phyloP scores from a whole-genome alignment of 1,140 invertebrate species.

The Augochlora pura region DNA sequence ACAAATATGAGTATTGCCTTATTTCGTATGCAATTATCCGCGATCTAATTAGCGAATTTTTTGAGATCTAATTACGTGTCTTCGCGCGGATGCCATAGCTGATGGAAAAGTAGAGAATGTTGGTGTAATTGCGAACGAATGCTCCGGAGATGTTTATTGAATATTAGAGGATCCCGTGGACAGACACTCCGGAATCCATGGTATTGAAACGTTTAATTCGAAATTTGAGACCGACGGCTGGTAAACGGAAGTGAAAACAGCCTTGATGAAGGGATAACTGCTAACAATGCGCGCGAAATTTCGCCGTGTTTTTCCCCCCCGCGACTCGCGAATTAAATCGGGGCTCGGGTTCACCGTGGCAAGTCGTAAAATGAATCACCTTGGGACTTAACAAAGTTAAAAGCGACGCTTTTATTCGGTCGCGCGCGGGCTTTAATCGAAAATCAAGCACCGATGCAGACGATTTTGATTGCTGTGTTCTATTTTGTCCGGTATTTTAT shows the following conservation, averaged over 20 bases:
- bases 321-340: neutral
- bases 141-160: too few relatives aligned
- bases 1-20: too few relatives aligned
- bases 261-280: neutral
- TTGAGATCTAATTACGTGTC: too few relatives aligned
- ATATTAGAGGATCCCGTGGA: too few relatives aligned
- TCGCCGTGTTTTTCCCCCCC: neutral
- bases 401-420: neutral
- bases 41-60: too few relatives aligned
- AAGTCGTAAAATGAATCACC: neutral
- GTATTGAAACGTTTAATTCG: too few relatives aligned
- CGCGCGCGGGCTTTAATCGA: neutral
- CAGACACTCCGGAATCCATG: too few relatives aligned
- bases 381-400: neutral
- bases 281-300: neutral
- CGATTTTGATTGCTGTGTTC: constrained; percentile 11
- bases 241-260: neutral
- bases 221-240: too few relatives aligned
- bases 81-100: too few relatives aligned
- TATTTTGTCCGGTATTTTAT: neutral
- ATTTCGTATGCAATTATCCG: too few relatives aligned
- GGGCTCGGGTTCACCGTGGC: neutral
- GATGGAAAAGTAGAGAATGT: too few relatives aligned
- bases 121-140: too few relatives aligned
- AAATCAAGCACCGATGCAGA: constrained; percentile 5